Conservation (phyloP, 2,113 vertebrate species). For the Phylloscopus trochiloides region DNA sequence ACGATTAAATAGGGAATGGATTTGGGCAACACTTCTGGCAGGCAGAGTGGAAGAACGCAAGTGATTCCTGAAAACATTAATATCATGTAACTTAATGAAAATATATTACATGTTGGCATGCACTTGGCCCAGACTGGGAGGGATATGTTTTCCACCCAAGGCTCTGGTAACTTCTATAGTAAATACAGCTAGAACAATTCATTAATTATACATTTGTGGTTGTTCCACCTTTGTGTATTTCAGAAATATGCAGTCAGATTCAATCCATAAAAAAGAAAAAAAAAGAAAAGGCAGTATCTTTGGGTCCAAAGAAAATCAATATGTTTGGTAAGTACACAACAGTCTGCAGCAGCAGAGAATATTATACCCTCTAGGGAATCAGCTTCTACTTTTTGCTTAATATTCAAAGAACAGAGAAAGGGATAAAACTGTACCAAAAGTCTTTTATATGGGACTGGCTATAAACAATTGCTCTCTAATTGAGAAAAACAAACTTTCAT, state of each 20-base stretch:
- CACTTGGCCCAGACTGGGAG: slow-evolving; percentile 34
- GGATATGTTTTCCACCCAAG: slow-evolving; percentile 57
- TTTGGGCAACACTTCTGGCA: slow-evolving; percentile 57
- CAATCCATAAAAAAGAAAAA: slow-evolving; percentile 18
- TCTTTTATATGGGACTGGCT: not conserved
- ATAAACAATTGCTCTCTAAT: slow-evolving; percentile 5
- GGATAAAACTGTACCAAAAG: not conserved
- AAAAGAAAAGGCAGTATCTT: slow-evolving; percentile 28
- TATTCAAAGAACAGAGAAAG: slow-evolving; percentile 45
- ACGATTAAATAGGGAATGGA: slow-evolving; percentile 69
- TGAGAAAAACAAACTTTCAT: slow-evolving; percentile 5
- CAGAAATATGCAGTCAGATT: slow-evolving; percentile 53
- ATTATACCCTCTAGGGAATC: not conserved
- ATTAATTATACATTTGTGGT: slow-evolving; percentile 64
- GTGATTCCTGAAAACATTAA: slow-evolving; percentile 53
- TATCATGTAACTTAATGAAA: slow-evolving; percentile 66
- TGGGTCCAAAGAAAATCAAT: slow-evolving; percentile 50
- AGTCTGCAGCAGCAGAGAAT: not conserved
- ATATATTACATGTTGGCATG: slow-evolving; percentile 31
- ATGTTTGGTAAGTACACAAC: slow-evolving; percentile 10
- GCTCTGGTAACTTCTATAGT: slow-evolving; percentile 48
- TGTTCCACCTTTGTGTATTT: slow-evolving; percentile 51
- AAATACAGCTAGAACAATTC: slow-evolving; percentile 60
- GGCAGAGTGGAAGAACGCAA: slow-evolving; percentile 36
- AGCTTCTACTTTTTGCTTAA: slow-evolving; percentile 33